phyloP scores from a whole-genome alignment of 2,797 vertebrate genomes.

The Lycodopsis pacificus region DNA sequence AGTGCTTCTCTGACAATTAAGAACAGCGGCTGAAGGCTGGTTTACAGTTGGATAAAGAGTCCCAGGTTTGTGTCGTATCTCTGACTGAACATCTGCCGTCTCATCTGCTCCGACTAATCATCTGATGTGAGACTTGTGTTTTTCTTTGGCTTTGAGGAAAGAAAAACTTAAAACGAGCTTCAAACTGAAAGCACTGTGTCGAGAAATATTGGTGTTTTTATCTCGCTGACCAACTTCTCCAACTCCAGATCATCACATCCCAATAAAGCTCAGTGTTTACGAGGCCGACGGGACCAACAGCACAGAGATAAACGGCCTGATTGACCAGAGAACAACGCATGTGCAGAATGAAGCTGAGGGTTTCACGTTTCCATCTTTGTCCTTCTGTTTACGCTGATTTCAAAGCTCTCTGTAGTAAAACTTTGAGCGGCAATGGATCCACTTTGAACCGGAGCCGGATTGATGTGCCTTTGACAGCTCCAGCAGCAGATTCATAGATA shows the following conservation, averaged over 20 bases:
- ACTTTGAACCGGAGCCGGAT: slow-evolving; percentile 31
- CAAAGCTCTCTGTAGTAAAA: slow-evolving; percentile 29
- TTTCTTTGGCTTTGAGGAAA: neutral
- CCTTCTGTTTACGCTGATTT: slow-evolving; percentile 15
- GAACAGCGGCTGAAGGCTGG: neutral
- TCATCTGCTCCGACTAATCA: slow-evolving; percentile 23
- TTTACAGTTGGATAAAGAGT: slow-evolving; percentile 19
- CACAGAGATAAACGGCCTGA: neutral
- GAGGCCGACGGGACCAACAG: neutral
- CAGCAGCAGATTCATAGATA: slow-evolving; percentile 45
- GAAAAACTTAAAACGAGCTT: neutral
- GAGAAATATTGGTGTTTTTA: slow-evolving; percentile 9
- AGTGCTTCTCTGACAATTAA: slow-evolving; percentile 4
- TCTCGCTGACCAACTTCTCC: neutral
- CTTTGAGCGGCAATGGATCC: slow-evolving; percentile 26
- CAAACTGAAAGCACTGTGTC: neutral
- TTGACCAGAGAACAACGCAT: neutral
- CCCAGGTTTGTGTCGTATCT: neutral
- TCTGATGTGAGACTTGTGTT: neutral
- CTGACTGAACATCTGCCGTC: slow-evolving; percentile 38
- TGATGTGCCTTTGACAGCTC: slow-evolving; percentile 47
- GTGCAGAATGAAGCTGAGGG: neutral
- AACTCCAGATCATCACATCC: neutral
- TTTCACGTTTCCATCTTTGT: neutral
- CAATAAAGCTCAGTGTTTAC: neutral